These are phyloP conservation scores for Picus viridis DNA, from an alignment of 2,797 vertebrate genomes.

Conservation along the genomic window DNA sequence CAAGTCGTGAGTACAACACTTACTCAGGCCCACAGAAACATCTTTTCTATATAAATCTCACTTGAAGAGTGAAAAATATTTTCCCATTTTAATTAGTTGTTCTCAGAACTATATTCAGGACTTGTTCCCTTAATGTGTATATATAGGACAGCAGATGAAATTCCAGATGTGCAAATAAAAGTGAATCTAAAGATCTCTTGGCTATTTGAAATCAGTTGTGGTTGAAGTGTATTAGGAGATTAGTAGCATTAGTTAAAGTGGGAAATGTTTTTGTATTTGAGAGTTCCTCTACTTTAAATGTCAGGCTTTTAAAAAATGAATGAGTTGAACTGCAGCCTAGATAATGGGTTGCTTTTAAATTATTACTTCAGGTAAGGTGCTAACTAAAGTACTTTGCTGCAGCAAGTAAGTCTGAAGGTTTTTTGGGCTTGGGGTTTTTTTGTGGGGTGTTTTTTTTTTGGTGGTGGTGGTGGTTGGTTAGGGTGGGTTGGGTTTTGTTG, in stretches of 20 bases:
- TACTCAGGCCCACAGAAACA: neutral
- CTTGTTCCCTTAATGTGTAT: neutral
- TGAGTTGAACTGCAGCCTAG: neutral
- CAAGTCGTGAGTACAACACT: neutral
- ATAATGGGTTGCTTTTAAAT: slow-evolving; percentile 25
- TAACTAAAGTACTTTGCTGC: neutral
- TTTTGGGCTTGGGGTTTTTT: neutral
- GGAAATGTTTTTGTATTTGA: slow-evolving; percentile 15
- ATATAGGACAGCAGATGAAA: neutral
- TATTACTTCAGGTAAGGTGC: slow-evolving; percentile 28
- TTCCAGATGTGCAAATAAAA: slow-evolving; percentile 5
- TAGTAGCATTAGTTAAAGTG: neutral
- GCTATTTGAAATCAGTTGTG: slow-evolving; percentile 8
- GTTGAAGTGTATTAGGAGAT: slow-evolving; percentile 8
- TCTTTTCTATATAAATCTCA: neutral
- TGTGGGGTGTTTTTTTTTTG: neutral
- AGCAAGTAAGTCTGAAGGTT: neutral
- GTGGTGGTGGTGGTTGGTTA: neutral
- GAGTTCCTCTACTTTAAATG: neutral
- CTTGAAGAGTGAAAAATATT: neutral
- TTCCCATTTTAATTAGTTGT: neutral
- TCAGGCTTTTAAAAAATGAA: neutral
- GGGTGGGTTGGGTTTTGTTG: neutral
- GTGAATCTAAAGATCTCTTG: slow-evolving; percentile 14
- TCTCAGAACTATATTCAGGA: neutral